phyloP scores from a whole-genome alignment of 2,797 vertebrate species.

The Anomalospiza imberbis region DNA sequence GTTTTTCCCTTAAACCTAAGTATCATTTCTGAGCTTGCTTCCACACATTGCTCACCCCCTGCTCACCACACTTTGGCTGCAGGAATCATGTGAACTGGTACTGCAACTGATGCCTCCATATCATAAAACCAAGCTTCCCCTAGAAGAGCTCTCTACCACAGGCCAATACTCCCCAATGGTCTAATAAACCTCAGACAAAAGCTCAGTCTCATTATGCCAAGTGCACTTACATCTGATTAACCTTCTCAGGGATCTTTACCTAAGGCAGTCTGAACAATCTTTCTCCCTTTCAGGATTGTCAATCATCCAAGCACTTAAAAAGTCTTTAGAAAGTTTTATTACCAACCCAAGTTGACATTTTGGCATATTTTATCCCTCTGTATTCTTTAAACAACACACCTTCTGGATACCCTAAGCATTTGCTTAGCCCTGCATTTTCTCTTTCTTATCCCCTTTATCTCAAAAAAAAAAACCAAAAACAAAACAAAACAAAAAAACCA shows the following conservation, averaged over 20 bases:
- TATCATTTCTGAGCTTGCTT: background rate
- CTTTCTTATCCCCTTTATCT: background rate
- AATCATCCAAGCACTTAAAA: background rate
- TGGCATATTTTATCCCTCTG: background rate
- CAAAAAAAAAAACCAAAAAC: background rate
- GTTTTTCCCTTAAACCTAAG: background rate
- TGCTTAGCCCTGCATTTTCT: background rate
- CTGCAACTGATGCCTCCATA: background rate
- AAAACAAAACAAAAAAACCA: too few relatives aligned
- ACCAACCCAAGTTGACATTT: background rate
- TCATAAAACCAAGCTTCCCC: background rate
- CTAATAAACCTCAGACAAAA: background rate
- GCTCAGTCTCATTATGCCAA: background rate
- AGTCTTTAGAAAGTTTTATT: background rate
- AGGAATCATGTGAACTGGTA: background rate
- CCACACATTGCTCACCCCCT: fast-evolving
- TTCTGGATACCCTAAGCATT: background rate
- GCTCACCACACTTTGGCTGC: background rate
- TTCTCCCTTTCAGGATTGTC: background rate
- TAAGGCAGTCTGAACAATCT: background rate
- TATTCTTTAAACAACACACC: background rate
- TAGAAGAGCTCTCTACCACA: background rate
- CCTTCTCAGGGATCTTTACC: background rate
- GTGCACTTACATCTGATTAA: background rate
- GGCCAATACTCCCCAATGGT: background rate